phyloP scores from a whole-genome alignment of 2,797 vertebrate species.

The Heliangelus exortis region DNA sequence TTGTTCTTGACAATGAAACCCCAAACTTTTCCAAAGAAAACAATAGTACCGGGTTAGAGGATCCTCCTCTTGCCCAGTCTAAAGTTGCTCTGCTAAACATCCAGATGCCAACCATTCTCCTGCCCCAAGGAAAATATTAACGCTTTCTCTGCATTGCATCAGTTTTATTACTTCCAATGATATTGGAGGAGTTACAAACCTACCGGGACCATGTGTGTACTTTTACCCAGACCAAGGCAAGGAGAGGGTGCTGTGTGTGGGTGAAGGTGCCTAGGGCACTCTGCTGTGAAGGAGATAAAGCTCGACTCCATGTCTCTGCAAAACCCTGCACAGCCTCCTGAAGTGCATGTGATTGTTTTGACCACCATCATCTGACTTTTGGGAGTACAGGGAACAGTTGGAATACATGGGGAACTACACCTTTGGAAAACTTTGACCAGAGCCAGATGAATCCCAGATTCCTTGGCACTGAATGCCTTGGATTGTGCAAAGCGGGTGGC shows the following conservation, averaged over 20 bases:
- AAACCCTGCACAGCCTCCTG: neutral
- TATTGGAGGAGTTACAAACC: neutral
- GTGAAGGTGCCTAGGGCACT: neutral
- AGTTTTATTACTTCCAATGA: neutral
- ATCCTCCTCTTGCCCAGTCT: neutral
- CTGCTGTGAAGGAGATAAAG: neutral
- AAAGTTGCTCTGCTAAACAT: neutral
- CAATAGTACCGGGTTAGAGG: neutral
- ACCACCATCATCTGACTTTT: neutral
- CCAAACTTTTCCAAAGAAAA: conserved; percentile 18
- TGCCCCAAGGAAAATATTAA: neutral
- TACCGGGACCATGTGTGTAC: accelerated
- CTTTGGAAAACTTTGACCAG: neutral
- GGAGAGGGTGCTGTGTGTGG: neutral
- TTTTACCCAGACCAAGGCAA: neutral
- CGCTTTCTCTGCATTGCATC: neutral
- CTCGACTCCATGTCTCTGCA: neutral
- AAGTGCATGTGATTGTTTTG: neutral
- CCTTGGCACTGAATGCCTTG: neutral
- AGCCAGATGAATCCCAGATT: neutral
- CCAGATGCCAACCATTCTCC: neutral
- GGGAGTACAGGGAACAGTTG: neutral
- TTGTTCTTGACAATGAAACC: neutral
- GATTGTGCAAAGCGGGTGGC: conserved; percentile 11
- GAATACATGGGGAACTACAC: neutral